Base-by-base conservation (phyloP, 2,113 vertebrate genomes). In the Turnix velox region DNA sequence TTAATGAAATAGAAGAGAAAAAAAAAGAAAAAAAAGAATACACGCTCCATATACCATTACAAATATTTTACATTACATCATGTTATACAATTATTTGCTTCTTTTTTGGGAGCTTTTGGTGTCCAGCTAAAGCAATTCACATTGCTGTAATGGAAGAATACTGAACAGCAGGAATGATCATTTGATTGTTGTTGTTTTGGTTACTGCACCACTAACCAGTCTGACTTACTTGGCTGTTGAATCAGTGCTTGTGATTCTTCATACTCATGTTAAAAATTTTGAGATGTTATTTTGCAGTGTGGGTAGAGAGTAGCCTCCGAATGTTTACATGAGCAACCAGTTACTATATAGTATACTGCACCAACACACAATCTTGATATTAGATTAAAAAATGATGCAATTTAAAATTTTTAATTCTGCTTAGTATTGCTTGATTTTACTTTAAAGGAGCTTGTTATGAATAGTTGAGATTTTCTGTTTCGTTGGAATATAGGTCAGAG, bases 291-390 rank as follows among this genome's bases (percentile, higher is more conserved):
- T 78, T 82, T 82, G n/a, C 28, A 25, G 13, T 57, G 30, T 67
- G 10, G 5, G 14, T 48, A 49, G 42, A 22, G 12, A 40, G 31
- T 20, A 74, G 10, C 35, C 43, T 87, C 39, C 2, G 22, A 55
- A 66, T n/a, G 27, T 12, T 51, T 69, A 13, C 0, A 8, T 37
- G 37, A 51, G 5, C 5, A 24, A 10, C 10, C 62, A 16, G 5
- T 45, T 69, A 28, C 37, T 4, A 10, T 48, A 11, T 10, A 16
- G 8, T 31, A 10, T 61, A 7, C 46, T 69, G 7, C 15, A 67
- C 20, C 14, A 74, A 30, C 43, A 24, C 12, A 40, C 14, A 33
- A 6, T 68, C 6, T 52, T 65, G 31, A 40, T 82, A 65, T 9
- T 58, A 39, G 7, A 28, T 28, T 65, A 18, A 49, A 59, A 42